These are phyloP conservation scores for Hedya salicella DNA, from an alignment of 2,888 invertebrate genomes.

Conservation along the genomic window DNA sequence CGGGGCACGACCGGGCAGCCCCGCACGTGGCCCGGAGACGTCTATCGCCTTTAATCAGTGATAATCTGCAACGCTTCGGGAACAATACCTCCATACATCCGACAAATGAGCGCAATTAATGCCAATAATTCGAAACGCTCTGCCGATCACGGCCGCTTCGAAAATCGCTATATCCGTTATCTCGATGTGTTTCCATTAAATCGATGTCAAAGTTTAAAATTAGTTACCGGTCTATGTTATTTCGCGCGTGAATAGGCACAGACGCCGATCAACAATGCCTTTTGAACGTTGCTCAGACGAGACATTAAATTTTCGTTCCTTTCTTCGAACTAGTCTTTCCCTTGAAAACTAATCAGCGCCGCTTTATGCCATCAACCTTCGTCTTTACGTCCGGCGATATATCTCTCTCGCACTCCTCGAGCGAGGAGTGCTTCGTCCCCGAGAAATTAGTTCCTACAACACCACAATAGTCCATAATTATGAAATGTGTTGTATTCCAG, in stretches of 20 bases:
- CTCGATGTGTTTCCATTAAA: conserved; percentile 43
- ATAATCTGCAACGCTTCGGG: conserved; percentile 67
- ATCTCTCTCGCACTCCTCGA: conserved; percentile 64
- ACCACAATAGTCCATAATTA: conserved; percentile 85
- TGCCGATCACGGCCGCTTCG: conserved; percentile 39
- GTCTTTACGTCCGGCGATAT: conserved; percentile 70
- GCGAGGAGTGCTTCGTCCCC: conserved; percentile 68
- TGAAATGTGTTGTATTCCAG: conserved; percentile 83
- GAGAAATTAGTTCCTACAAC: conserved; percentile 77
- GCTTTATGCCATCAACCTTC: conserved; percentile 67
- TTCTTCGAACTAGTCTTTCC: conserved; percentile 76
- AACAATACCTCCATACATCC: conserved; percentile 71
- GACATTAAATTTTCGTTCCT: conserved; percentile 65
- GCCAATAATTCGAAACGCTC: conserved; percentile 60
- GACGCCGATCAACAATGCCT: conserved; percentile 41
- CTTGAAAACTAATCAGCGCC: conserved; percentile 79
- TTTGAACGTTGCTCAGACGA: conserved; percentile 55
- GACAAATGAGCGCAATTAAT: conserved; percentile 75
- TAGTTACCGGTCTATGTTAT: conserved; percentile 45
- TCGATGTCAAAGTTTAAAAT: conserved; percentile 49
- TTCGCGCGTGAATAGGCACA: conserved; percentile 42
- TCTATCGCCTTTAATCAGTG: conserved; percentile 72
- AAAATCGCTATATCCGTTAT: conserved; percentile 17
- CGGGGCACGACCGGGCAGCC: conserved; percentile 73
- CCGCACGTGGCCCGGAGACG: conserved; percentile 68